Percentiles rank a stretch among this genome's conserved stretches.
Evolutionary conservation across 2,888 invertebrate genomes (phyloP).

Genomic region (Macrosiphum euphorbiae): DNA sequence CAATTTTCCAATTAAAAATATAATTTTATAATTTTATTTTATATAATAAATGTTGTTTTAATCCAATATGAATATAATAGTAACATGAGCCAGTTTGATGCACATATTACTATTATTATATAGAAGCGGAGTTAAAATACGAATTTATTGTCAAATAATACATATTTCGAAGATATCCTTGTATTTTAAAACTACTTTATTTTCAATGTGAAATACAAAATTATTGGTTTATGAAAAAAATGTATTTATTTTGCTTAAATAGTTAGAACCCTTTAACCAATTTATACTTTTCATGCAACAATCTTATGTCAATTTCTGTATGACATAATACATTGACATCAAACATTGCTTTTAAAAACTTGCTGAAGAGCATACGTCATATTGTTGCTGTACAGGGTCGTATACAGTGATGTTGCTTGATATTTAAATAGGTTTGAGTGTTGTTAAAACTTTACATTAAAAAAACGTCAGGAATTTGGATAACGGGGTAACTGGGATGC

Average conservation of each 20-base stretch:
- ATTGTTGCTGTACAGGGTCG: not conserved
- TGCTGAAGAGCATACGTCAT: not conserved
- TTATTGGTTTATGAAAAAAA: conserved; percentile 12
- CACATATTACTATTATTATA: conserved; percentile 3
- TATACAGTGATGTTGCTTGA: not conserved
- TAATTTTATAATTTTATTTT: conserved; percentile 23
- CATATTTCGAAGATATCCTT: conserved; percentile 43
- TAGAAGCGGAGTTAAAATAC: conserved; percentile 29
- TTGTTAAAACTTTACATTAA: not conserved
- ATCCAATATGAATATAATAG: conserved; percentile 3
- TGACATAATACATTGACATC: not conserved
- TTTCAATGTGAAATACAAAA: conserved; percentile 45
- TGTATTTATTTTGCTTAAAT: conserved; percentile 45
- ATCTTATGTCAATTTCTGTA: not conserved
- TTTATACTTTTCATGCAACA: not conserved
- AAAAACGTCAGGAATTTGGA: not conserved
- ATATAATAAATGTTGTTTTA: conserved; percentile 23
- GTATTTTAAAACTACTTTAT: conserved; percentile 28
- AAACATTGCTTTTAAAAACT: not conserved
- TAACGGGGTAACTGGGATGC: not conserved
- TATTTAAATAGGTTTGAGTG: not conserved
- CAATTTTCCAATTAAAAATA: conserved; percentile 34
- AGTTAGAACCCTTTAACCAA: not conserved
- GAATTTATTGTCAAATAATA: conserved; percentile 51
- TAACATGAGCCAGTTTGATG: not conserved